Evolutionary conservation across 2,888 invertebrate genomes (phyloP).

Genomic region (Cephus spinipes): DNA sequence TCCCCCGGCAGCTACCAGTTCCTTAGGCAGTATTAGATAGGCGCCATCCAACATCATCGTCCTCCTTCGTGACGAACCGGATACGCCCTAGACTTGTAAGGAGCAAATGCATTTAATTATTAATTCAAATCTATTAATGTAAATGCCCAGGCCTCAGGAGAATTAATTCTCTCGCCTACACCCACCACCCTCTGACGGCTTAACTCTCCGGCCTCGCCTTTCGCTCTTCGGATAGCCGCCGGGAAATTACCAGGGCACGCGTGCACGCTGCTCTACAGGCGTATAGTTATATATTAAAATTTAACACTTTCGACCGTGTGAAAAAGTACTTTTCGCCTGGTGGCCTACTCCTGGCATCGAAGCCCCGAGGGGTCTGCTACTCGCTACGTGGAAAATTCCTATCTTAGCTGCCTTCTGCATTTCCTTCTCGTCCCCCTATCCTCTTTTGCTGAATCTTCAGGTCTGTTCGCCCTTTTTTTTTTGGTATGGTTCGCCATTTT

Average conservation of each 20-base stretch:
- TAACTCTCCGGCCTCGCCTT: constrained; percentile 5
- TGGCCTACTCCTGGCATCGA: not conserved
- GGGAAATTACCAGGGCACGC: not conserved
- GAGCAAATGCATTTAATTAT: constrained; percentile 53
- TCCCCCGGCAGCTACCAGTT: not conserved
- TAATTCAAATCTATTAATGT: constrained; percentile 58
- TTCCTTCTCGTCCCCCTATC: not conserved
- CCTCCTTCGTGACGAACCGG: not conserved
- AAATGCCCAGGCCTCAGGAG: constrained; percentile 48
- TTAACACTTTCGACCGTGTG: not conserved
- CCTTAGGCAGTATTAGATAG: not conserved
- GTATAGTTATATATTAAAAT: not conserved
- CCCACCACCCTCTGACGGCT: constrained; percentile 3
- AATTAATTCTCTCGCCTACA: constrained; percentile 48
- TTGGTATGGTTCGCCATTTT: not conserved
- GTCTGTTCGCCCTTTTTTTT: not conserved
- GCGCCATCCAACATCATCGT: not conserved
- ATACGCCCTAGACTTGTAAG: constrained; percentile 21
- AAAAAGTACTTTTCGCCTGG: not conserved
- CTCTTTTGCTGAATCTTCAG: not conserved
- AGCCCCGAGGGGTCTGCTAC: not conserved
- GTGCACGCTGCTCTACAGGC: not conserved
- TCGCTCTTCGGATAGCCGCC: not conserved
- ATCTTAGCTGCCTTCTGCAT: not conserved
- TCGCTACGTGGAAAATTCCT: not conserved